Percentiles rank a stretch among this genome's conserved stretches.
Evolutionary conservation across 2,888 invertebrate species (phyloP).

Genomic region (Acanthopleura granulata): DNA sequence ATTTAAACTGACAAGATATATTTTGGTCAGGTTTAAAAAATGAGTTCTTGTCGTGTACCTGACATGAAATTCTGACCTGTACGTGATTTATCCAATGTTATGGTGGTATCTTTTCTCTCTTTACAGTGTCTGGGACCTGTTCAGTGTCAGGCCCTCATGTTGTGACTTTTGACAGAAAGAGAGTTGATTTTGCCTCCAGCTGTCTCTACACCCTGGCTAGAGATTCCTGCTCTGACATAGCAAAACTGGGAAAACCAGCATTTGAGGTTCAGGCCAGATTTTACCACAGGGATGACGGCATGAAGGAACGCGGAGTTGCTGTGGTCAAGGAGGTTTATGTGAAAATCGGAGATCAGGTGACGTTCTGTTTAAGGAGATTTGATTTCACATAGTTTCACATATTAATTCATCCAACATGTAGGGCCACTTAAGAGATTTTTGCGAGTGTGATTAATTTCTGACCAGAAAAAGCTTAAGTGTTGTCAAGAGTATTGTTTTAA

Average conservation of each 20-base stretch:
- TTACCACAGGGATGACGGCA: not conserved
- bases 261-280: constrained; percentile 14
- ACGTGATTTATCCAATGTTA: too few species aligned
- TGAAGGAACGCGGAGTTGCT: not conserved
- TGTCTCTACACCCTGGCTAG: constrained; percentile 9
- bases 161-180: not conserved
- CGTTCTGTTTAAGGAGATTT: not conserved
- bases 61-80: not conserved
- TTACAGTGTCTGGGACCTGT: constrained; percentile 12
- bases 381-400: too few species aligned
- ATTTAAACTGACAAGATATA: too few species aligned
- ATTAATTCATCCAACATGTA: too few species aligned
- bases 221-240: not conserved
- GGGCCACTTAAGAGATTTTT: too few species aligned
- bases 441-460: too few species aligned
- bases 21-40: too few species aligned
- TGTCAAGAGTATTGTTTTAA: too few species aligned
- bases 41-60: too few species aligned
- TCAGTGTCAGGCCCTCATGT: not conserved
- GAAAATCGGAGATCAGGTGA: not conserved
- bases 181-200: not conserved
- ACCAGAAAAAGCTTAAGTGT: too few species aligned
- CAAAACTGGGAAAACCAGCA: not conserved
- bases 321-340: not conserved
- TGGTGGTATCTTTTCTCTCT: not conserved